A percentile compares a stretch with the other conserved stretches of the same genome.
Evolutionary conservation across 2,797 vertebrate genomes (phyloP).

Genomic region (Phalloptychus januarius): DNA sequence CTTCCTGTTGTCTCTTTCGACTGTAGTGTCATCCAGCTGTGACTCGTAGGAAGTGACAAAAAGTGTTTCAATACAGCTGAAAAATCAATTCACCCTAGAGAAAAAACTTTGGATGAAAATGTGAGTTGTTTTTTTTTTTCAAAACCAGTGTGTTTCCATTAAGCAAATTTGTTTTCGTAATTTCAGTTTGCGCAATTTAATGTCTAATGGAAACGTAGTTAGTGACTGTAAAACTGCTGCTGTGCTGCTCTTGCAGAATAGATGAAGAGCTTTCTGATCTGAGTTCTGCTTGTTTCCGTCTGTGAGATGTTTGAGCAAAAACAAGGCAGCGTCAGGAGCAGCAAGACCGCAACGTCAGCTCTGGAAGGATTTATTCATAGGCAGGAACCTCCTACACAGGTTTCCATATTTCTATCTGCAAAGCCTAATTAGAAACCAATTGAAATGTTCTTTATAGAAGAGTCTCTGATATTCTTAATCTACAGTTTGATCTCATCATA

Average conservation of each 20-base stretch:
- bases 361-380: not conserved
- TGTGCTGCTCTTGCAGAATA: not conserved
- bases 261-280: not conserved
- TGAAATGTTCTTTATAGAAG: not conserved
- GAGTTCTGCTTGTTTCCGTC: not conserved
- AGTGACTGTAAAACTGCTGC: not conserved
- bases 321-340: not conserved
- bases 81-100: too few relatives aligned
- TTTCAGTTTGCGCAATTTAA: too few relatives aligned
- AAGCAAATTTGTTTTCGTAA: too few relatives aligned
- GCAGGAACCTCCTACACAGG: not conserved
- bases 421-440: not conserved
- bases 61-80: too few relatives aligned
- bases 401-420: not conserved
- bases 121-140: too few relatives aligned
- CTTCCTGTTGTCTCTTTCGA: too few relatives aligned
- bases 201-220: not conserved
- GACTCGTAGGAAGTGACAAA: too few relatives aligned
- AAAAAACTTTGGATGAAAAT: too few relatives aligned
- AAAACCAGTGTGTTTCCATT: too few relatives aligned
- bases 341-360: not conserved
- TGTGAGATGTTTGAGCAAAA: not conserved
- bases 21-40: too few relatives aligned
- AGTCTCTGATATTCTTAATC: not conserved
- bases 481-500: not conserved